Evolutionary conservation across 2,888 invertebrate genomes (phyloP), one percentile per base, ranked within the genome.

Genomic region (Alentia gelatinosa): DNA sequence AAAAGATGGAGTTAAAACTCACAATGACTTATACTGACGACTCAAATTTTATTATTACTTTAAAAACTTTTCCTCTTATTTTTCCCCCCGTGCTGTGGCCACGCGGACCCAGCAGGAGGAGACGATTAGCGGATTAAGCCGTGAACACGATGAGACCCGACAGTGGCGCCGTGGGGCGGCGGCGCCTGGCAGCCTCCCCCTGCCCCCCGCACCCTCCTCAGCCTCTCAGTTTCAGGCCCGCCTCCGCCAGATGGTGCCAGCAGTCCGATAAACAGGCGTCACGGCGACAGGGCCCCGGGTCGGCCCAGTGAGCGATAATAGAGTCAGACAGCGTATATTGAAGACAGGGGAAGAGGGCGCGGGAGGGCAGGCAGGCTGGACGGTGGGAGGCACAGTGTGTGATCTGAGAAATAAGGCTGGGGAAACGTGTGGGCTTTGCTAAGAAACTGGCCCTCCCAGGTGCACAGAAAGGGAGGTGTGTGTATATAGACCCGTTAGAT

Each of bases 121-220:
- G 35, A n/a, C 39, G 35, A 79, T 79, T 79, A 79, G 39, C 79
- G 39, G 79, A 79, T 79, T 79, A 79, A 79, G 79, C 23, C 79
- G 79, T 39, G n/a, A 79, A 19, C 12, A 23, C 79, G 39, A 79
- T 79, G 12, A 39, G 79, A 79, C 1, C 39, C 79, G 79, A 79
- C 79, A 79, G 79, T 79, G 79, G 79, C 79, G 79, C 79, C 79
- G 79, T 39, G 37, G 39, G 37, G 79, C 39, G 79, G 79, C 68
- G 68, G 68, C 1, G 30, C 30, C 68, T 68, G 68, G n/a, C 68
- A 68, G 56, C 19, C 56, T 56, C 5, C 56, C 56, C 19, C n/a
- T 15, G 26, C 30, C 30, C 68, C 15, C n/a, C 68, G 30, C 68
- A 68, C 68, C 30, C 68, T 30, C n/a, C 68, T 30, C 68, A 68